These are phyloP conservation scores for Serripes groenlandicus DNA, from an alignment of 2,888 invertebrate species.

Conservation along the genomic window DNA sequence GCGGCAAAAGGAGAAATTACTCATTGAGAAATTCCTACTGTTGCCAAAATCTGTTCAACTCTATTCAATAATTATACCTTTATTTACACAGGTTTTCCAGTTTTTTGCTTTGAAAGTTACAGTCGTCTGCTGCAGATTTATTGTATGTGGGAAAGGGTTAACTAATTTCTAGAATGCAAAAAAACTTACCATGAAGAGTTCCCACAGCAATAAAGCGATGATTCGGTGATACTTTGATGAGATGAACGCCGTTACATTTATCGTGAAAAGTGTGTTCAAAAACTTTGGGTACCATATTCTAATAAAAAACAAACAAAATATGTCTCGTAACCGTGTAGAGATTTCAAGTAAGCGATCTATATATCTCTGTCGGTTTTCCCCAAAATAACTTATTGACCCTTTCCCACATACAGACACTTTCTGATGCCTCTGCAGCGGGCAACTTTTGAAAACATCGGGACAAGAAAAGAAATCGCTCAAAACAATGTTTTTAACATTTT, in stretches of 20 bases:
- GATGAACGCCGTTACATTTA: slow-evolving; percentile 71
- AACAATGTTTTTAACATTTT: background rate
- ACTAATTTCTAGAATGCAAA: background rate
- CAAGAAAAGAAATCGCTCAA: background rate
- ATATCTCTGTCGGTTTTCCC: no score
- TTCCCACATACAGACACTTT: background rate
- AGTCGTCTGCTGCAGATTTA: no score
- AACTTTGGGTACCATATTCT: slow-evolving; percentile 70
- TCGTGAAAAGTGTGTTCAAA: slow-evolving; percentile 64
- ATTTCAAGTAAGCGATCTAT: background rate
- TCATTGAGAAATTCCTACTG: background rate
- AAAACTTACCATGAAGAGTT: slow-evolving; percentile 73
- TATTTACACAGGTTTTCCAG: no score
- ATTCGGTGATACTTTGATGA: slow-evolving; percentile 73
- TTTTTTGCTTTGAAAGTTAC: no score
- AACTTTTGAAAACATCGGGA: background rate
- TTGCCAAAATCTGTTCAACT: background rate
- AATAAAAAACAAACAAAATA: slow-evolving; percentile 14
- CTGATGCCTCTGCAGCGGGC: background rate
- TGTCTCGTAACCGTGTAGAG: background rate
- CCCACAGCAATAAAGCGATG: slow-evolving; percentile 77
- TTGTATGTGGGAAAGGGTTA: background rate
- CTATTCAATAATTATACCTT: no score
- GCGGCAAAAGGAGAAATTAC: background rate
- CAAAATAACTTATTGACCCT: background rate